These are phyloP conservation scores for Phrynosoma blainvillii DNA, from an alignment of 2,113 vertebrate species.

Conservation along the genomic window DNA sequence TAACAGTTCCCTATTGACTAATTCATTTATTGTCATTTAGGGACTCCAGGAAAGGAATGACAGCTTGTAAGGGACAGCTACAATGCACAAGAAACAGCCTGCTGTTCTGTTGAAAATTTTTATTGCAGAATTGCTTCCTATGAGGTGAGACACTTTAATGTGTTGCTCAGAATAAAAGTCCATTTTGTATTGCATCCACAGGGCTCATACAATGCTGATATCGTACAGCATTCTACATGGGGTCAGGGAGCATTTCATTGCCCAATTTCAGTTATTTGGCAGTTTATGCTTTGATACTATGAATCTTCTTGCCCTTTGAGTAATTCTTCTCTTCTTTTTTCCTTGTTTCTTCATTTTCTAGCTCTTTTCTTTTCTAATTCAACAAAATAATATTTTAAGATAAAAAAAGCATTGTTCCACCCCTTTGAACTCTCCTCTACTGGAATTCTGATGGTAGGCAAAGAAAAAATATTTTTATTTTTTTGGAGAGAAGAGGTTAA, in stretches of 20 bases:
- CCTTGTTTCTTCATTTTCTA: no score
- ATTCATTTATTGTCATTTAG: conserved; percentile 66
- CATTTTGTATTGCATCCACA: neutral
- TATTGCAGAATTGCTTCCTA: conserved; percentile 93
- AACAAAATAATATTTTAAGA: no score
- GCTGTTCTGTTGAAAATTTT: conserved; percentile 93
- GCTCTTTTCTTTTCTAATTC: no score
- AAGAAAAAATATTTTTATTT: no score
- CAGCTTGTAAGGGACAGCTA: conserved; percentile 83
- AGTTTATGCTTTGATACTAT: neutral
- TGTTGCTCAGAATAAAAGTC: neutral
- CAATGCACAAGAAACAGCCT: conserved; percentile 92
- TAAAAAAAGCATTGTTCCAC: no score
- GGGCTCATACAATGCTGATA: neutral
- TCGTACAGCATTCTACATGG: neutral
- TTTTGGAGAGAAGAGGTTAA: no score
- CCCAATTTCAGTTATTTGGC: neutral
- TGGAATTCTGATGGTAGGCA: no score
- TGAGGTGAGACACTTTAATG: conserved; percentile 81
- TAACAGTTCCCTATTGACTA: conserved; percentile 31
- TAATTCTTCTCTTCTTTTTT: neutral
- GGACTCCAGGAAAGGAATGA: conserved; percentile 94
- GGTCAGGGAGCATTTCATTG: neutral
- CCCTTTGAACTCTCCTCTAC: no score
- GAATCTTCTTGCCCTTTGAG: neutral